A percentile compares a stretch with the other conserved stretches of the same genome.
Evolutionary conservation across 1,140 invertebrate genomes (phyloP).

Genomic region (Drosophila azteca): DNA sequence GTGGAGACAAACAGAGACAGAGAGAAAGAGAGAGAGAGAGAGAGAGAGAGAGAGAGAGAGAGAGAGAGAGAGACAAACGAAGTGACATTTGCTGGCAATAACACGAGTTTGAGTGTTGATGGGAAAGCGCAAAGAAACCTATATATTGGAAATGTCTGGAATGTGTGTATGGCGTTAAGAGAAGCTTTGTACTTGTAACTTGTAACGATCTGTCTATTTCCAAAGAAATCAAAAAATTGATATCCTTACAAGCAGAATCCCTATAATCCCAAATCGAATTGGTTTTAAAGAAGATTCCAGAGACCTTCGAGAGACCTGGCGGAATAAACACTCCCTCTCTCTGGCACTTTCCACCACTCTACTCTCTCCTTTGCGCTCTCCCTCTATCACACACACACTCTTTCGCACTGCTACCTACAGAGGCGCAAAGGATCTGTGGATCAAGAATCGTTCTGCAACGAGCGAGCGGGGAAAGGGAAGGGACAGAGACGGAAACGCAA

Average conservation of each 20-base stretch:
- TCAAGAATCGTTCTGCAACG: constrained; percentile 13
- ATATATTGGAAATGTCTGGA: constrained; percentile 26
- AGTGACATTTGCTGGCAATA: constrained; percentile 36
- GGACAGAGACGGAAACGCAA: constrained; percentile 6
- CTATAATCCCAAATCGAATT: constrained; percentile 20
- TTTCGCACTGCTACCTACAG: constrained; percentile 34
- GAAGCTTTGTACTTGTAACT: too few species aligned
- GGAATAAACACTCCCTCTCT: too few species aligned
- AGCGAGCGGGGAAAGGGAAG: constrained; percentile 24
- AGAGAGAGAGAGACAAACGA: constrained; percentile 18
- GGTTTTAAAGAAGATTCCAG: constrained; percentile 32
- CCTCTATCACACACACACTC: not conserved
- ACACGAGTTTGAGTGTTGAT: too few species aligned
- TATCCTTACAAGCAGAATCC: not conserved
- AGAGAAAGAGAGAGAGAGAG: constrained; percentile 1
- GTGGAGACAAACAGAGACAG: constrained; percentile 5
- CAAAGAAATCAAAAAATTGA: too few species aligned
- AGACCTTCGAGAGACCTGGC: not conserved
- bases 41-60: constrained; percentile 13
- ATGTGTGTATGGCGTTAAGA: not conserved
- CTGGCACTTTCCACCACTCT: constrained; percentile 21
- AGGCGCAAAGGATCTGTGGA: constrained; percentile 15
- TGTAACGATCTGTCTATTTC: too few species aligned
- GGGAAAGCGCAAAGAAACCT: constrained; percentile 24
- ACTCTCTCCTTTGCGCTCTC: not conserved